Evolutionary conservation across 2,797 vertebrate genomes (phyloP).

Genomic region (Argentina silus): DNA sequence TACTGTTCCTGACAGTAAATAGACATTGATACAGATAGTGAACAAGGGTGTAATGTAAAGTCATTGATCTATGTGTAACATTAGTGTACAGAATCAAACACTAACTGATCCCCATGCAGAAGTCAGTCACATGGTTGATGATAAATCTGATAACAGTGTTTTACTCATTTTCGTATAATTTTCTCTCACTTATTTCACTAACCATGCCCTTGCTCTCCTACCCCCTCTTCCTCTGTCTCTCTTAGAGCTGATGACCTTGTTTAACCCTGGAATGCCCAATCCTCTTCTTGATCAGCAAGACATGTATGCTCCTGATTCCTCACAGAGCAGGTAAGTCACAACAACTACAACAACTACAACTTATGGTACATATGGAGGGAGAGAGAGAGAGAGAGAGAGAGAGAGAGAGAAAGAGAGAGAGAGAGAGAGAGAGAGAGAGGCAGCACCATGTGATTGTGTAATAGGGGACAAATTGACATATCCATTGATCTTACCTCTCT

Average conservation of each 20-base stretch:
- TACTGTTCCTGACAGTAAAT: constrained; percentile 3
- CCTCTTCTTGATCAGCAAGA: constrained; percentile 33
- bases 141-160: too few species aligned
- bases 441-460: neutral
- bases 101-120: too few species aligned
- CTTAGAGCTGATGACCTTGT: constrained; percentile 70
- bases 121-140: too few species aligned
- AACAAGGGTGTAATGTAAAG: neutral
- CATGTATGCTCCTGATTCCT: constrained; percentile 10
- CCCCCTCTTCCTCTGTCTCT: constrained; percentile 12
- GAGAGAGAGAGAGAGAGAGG: neutral
- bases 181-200: neutral
- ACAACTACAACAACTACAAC: neutral
- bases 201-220: neutral
- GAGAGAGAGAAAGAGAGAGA: too few species aligned
- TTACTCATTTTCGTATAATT: too few species aligned
- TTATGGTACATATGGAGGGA: neutral
- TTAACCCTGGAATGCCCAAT: constrained; percentile 61
- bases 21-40: neutral
- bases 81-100: too few species aligned
- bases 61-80: neutral
- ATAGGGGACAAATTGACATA: too few species aligned
- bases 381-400: neutral
- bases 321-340: constrained; percentile 55
- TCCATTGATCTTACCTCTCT: too few species aligned